Evolutionary conservation across 2,797 vertebrate species (phyloP).

Genomic region (Setipinna tenuifilis): DNA sequence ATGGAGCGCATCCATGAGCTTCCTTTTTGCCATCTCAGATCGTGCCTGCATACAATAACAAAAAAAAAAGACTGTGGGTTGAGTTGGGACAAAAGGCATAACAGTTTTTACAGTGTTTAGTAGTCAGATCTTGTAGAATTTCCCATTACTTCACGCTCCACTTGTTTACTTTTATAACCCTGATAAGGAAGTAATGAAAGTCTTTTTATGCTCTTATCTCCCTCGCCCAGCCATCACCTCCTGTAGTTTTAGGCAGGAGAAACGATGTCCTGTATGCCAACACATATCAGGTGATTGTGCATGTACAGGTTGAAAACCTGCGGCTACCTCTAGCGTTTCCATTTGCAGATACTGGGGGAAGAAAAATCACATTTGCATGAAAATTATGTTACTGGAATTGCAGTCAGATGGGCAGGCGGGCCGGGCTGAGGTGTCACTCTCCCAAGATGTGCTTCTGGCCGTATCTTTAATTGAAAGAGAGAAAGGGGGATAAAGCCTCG

Average conservation of each 20-base stretch:
- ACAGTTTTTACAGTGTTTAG: not conserved
- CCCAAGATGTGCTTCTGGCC: constrained; percentile 54
- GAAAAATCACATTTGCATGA: constrained; percentile 66
- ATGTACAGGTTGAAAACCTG: constrained; percentile 27
- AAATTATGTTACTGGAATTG: constrained; percentile 67
- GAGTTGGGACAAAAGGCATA: not conserved
- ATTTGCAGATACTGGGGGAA: constrained; percentile 43
- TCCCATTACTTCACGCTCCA: constrained; percentile 47
- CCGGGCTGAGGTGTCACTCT: constrained; percentile 57
- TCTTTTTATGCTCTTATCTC: constrained; percentile 38
- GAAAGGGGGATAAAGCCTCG: constrained; percentile 57
- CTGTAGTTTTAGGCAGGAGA: constrained; percentile 34
- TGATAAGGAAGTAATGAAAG: constrained; percentile 35
- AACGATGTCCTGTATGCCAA: constrained; percentile 33
- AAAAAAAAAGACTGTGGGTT: not conserved
- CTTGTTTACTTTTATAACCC: constrained; percentile 51
- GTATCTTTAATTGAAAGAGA: constrained; percentile 70
- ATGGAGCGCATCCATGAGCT: not conserved
- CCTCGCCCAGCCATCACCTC: constrained; percentile 34
- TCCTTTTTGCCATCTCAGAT: not conserved
- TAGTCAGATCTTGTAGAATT: constrained; percentile 37
- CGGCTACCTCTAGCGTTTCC: constrained; percentile 50
- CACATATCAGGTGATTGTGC: constrained; percentile 50
- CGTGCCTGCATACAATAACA: not conserved
- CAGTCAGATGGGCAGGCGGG: constrained; percentile 61